These are phyloP conservation scores for Oscheius sp. DNA, from an alignment of 2,888 invertebrate species.

Conservation along the genomic window DNA sequence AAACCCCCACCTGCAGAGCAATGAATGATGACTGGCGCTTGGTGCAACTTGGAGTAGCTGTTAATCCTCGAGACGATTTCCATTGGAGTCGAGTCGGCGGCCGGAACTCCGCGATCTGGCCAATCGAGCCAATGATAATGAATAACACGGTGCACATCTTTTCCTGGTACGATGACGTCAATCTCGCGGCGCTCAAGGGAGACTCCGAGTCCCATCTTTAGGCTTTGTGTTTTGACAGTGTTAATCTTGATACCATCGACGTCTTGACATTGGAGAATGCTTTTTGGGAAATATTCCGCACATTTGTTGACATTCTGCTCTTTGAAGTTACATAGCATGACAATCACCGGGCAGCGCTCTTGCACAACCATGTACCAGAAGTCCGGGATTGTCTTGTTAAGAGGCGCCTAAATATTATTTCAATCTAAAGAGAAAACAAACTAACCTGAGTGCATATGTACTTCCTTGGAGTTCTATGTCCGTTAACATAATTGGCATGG, in stretches of 20 bases:
- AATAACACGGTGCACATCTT: not conserved
- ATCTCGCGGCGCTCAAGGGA: too few relatives aligned
- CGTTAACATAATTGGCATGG: constrained; percentile 23
- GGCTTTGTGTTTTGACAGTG: not conserved
- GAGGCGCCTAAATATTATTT: too few relatives aligned
- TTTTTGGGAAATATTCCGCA: constrained; percentile 18
- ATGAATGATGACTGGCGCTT: constrained; percentile 46
- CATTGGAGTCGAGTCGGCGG: constrained; percentile 1
- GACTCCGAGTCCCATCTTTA: too few relatives aligned
- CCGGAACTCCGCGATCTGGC: constrained; percentile 28
- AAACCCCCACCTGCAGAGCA: constrained; percentile 39
- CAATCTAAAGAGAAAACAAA: too few relatives aligned
- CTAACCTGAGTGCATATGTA: constrained; percentile 33
- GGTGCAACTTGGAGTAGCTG: too few relatives aligned
- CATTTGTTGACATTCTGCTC: constrained; percentile 21
- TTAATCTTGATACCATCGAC: not conserved
- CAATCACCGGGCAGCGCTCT: not conserved
- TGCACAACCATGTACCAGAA: constrained; percentile 31
- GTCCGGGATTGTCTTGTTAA: constrained; percentile 15
- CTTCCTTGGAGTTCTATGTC: not conserved
- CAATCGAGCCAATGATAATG: not conserved
- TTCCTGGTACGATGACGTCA: too few relatives aligned
- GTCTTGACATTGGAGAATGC: not conserved
- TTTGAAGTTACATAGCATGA: constrained; percentile 26
- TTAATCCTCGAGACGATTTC: constrained; percentile 22